Conservation (phyloP, 2,797 vertebrate species). For the Melopsittacus undulatus region DNA sequence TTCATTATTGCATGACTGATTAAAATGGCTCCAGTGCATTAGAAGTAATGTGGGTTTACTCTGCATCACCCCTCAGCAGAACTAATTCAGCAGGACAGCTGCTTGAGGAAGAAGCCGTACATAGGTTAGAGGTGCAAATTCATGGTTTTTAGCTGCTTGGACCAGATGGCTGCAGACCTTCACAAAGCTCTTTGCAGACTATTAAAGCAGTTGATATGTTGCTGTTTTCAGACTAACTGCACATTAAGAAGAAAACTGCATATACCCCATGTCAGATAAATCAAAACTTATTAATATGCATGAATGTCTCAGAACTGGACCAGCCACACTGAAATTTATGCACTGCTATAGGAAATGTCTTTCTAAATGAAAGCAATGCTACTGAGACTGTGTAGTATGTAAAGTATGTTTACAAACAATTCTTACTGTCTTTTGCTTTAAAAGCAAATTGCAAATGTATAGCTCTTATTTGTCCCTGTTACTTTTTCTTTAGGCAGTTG, state of each 20-base stretch:
- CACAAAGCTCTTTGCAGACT: neutral
- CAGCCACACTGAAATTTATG: accelerated
- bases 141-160: neutral
- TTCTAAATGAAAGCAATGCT: neutral
- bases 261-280: neutral
- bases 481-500: conserved; percentile 84
- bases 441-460: neutral
- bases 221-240: neutral
- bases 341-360: neutral
- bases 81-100: conserved; percentile 36
- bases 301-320: neutral
- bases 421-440: neutral
- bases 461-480: neutral
- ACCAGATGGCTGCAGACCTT: neutral
- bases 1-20: conserved; percentile 6
- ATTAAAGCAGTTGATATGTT: neutral
- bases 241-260: neutral
- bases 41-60: conserved; percentile 16
- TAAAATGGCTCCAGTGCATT: neutral
- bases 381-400: neutral
- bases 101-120: neutral
- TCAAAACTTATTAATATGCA: neutral
- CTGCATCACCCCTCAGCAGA: neutral
- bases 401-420: neutral
- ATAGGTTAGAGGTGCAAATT: conserved; percentile 1